Conservation (phyloP, 2,888 invertebrate genomes). For the Polydrusus pterygomalis region DNA sequence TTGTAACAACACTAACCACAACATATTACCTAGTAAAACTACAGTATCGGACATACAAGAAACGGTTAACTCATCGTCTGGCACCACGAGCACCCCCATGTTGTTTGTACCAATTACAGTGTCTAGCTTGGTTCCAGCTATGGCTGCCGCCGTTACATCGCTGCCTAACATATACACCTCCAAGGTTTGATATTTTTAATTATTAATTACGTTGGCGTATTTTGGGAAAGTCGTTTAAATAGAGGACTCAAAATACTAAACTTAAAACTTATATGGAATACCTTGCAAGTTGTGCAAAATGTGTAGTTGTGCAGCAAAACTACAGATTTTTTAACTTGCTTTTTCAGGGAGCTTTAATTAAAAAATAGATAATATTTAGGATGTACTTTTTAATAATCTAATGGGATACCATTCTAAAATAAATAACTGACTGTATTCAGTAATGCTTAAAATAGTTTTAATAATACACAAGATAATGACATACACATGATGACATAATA, state of each 20-base stretch:
- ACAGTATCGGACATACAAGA: conserved; percentile 2
- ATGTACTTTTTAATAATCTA: no score
- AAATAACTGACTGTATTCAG: no score
- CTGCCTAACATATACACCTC: conserved; percentile 70
- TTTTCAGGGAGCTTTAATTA: no score
- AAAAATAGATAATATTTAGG: no score
- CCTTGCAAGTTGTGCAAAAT: background rate
- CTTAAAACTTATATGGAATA: background rate
- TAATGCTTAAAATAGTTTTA: no score
- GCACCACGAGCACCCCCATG: conserved; percentile 68
- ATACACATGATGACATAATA: no score
- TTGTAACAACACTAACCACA: conserved; percentile 63
- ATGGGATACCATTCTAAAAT: no score
- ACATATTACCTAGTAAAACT: conserved; percentile 43
- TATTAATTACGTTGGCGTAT: conserved; percentile 3
- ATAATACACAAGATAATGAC: no score
- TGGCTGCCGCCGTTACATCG: conserved; percentile 68
- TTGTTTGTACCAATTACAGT: conserved; percentile 73
- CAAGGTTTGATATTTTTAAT: conserved; percentile 64
- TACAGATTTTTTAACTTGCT: no score
- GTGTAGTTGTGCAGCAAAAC: no score
- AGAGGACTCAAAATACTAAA: conserved; percentile 34
- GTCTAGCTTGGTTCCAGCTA: conserved; percentile 71
- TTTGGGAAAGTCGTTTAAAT: conserved; percentile 35
- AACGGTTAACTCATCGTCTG: conserved; percentile 22